Evolutionary conservation across 2,888 invertebrate species (phyloP).

Genomic region (Chrysolina oricalcia): DNA sequence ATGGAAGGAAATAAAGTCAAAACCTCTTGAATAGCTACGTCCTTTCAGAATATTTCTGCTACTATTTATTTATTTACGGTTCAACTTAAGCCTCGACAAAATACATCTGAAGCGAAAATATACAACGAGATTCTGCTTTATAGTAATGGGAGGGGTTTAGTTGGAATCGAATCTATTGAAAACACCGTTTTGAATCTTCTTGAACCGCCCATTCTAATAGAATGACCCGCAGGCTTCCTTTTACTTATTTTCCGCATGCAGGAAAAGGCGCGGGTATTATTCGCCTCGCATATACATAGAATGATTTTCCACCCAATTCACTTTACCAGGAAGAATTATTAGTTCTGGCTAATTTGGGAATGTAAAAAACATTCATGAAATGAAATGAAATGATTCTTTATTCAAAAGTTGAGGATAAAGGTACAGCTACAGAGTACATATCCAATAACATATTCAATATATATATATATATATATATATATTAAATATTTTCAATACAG

Average conservation of each 20-base stretch:
- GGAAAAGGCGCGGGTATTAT: conserved; percentile 29
- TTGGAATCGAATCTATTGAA: conserved; percentile 60
- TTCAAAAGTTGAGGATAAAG: no score
- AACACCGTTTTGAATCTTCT: conserved; percentile 56
- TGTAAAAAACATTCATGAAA: no score
- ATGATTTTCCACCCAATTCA: not conserved
- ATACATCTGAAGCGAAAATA: conserved; percentile 41
- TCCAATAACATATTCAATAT: no score
- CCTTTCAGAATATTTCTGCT: conserved; percentile 33
- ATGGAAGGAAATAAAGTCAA: conserved; percentile 25
- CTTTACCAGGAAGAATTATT: not conserved
- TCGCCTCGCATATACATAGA: conserved; percentile 23
- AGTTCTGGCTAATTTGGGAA: no score
- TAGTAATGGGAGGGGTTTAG: conserved; percentile 41
- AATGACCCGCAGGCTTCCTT: conserved; percentile 50
- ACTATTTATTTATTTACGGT: conserved; percentile 42
- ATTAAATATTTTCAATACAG: no score
- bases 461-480: no score
- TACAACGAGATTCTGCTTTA: conserved; percentile 36
- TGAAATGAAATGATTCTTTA: no score
- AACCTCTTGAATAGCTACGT: conserved; percentile 24
- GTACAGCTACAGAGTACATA: no score
- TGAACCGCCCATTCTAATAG: conserved; percentile 53
- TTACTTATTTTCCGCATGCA: conserved; percentile 51
- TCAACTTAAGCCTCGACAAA: conserved; percentile 36